Base-by-base conservation (phyloP, 1,140 invertebrate species). In the Heliconius eleuchia region DNA sequence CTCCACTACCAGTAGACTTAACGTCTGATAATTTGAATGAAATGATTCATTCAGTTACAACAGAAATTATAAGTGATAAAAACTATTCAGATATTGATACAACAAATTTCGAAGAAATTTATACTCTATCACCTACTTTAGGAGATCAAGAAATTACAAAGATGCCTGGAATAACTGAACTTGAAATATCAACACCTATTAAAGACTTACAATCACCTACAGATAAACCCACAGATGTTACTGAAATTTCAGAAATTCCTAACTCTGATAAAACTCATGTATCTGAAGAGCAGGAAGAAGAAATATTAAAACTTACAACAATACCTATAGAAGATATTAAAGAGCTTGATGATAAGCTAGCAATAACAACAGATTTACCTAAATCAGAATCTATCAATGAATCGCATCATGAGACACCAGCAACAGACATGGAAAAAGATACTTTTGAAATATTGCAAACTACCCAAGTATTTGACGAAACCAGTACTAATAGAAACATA, bases 1-100 rank as follows among this genome's bases (percentile, higher is more conserved):
- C 72, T 27, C n/a, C 75, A 66, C 39, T 57, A 39, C 23, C 27
- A 55, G 70, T 60, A 71, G 66, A 75, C 4, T 77, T 75, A 18
- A 71, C 46, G 19, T 42, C 60, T 27, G 76, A 57, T 3, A 23
- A 13, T 52, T 37, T 39, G 39, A 76, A 70, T 71, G 60, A 70
- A 42, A 66, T 30, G 13, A 11, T 66, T 66, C 11, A 66, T 66
- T 66, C 27, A 66, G 19, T 66, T 66, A 66, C 60, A 66, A 66
- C 60, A 66, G 60, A 66, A 66, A 66, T 11, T 16, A 16, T 66
- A 30, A 66, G 3, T 30, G 60, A 66, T 66, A 30, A 66, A 4
- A 66, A 66, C 8, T 23, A 30, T 13, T 66, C 60, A 66, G 60
- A 66, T 66, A 66, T 66, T 11, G 60, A 66, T 66, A 66, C 30